A percentile compares a stretch with the other conserved stretches of the same genome.
These are phyloP conservation scores for Agapetus fuscipes DNA, from an alignment of 2,888 invertebrate species.

Conservation along the genomic window DNA sequence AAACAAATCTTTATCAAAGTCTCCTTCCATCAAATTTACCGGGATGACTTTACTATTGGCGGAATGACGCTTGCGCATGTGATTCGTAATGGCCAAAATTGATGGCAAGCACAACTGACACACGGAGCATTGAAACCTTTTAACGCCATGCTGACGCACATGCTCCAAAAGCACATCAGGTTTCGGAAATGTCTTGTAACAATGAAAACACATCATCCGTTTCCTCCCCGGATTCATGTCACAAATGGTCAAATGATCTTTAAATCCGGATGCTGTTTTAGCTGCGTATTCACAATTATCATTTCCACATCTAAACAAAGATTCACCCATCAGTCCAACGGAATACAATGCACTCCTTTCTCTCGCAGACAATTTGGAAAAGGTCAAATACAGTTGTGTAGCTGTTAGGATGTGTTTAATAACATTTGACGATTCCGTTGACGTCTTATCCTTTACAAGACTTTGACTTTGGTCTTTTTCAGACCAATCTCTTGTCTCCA, in stretches of 20 bases:
- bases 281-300: constrained; percentile 32
- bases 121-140: constrained; percentile 48
- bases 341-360: no score
- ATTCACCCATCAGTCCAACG: constrained; percentile 32
- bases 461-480: no score
- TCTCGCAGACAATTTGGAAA: no score
- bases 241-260: constrained; percentile 34
- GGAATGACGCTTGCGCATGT: constrained; percentile 45
- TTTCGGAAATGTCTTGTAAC: constrained; percentile 36
- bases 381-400: no score
- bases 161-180: constrained; percentile 44
- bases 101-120: constrained; percentile 31
- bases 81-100: constrained; percentile 28
- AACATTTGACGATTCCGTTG: no score
- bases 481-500: no score
- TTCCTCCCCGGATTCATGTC: constrained; percentile 11
- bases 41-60: constrained; percentile 33
- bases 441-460: no score
- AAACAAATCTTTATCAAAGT: constrained; percentile 38
- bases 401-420: no score
- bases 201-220: constrained; percentile 41
- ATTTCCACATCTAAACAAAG: constrained; percentile 44
- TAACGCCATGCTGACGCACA: constrained; percentile 47
- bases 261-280: constrained; percentile 29
- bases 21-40: constrained; percentile 35